Percentiles rank a stretch among this genome's conserved stretches.
phyloP scores from a whole-genome alignment of 2,888 invertebrate species.

The Pollenia griseotomentosa region DNA sequence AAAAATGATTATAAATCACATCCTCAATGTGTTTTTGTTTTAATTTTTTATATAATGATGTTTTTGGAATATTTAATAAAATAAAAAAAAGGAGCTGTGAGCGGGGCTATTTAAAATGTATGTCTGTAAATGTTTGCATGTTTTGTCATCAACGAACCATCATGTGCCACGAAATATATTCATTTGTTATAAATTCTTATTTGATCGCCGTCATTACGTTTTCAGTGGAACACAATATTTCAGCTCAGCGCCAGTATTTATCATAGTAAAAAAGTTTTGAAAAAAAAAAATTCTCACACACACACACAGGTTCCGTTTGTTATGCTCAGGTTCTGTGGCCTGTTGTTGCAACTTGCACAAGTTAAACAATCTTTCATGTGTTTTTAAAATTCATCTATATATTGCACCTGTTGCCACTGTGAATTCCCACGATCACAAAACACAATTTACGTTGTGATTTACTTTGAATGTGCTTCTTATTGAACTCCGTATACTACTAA shows the following conservation, averaged over 20 bases:
- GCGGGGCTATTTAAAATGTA: background rate
- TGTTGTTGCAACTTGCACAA: conserved; percentile 49
- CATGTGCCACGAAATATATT: conserved; percentile 41
- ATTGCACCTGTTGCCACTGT: conserved; percentile 73
- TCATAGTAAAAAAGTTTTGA: conserved; percentile 47
- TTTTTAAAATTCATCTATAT: conserved; percentile 58
- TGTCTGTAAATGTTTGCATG: conserved; percentile 2
- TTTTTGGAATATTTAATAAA: conserved; percentile 41
- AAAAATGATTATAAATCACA: conserved; percentile 50
- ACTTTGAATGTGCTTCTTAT: conserved; percentile 28
- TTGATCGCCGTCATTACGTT: conserved; percentile 53
- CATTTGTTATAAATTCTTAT: conserved; percentile 47
- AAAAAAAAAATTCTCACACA: background rate
- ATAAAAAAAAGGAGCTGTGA: conserved; percentile 17
- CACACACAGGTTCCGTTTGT: background rate
- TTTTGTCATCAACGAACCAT: conserved; percentile 9
- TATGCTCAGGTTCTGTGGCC: conserved; percentile 17
- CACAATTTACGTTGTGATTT: conserved; percentile 39
- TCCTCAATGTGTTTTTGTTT: conserved; percentile 55
- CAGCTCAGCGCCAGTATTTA: conserved; percentile 63
- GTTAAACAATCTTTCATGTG: conserved; percentile 51
- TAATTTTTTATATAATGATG: background rate
- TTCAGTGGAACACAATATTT: conserved; percentile 29
- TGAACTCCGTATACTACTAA: background rate
- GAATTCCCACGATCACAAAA: conserved; percentile 74